Percentiles rank a stretch among this genome's conserved stretches.
phyloP scores from a whole-genome alignment of 2,888 invertebrate species.

The Scaptomyza flava region DNA sequence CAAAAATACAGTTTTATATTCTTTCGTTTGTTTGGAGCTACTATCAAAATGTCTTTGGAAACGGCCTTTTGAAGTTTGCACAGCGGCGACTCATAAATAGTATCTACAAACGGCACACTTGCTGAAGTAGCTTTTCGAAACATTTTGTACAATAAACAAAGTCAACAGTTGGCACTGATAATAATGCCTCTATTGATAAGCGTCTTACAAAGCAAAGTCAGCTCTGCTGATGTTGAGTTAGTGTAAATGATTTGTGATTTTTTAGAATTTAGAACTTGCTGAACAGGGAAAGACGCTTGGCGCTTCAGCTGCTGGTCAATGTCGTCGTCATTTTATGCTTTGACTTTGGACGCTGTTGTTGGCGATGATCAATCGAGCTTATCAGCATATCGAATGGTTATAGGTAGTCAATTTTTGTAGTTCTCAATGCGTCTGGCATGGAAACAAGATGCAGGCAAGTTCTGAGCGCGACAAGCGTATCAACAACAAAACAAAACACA shows the following conservation, averaged over 20 bases:
- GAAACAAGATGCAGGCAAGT: slow-evolving; percentile 40
- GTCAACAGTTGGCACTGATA: slow-evolving; percentile 59
- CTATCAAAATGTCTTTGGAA: slow-evolving; percentile 22
- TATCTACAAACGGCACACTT: slow-evolving; percentile 10
- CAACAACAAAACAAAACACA: slow-evolving; percentile 19
- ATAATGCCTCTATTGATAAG: slow-evolving; percentile 46
- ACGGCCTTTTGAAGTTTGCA: slow-evolving; percentile 10
- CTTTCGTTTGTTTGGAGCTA: background rate
- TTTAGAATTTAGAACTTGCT: background rate
- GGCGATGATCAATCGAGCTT: slow-evolving; percentile 51
- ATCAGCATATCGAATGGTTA: slow-evolving; percentile 34
- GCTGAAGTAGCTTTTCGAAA: slow-evolving; percentile 45
- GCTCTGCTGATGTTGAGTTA: background rate
- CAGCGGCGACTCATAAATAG: slow-evolving; percentile 30
- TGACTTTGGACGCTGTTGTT: background rate
- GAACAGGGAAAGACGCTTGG: slow-evolving; percentile 6
- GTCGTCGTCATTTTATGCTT: slow-evolving; percentile 3
- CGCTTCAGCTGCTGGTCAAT: slow-evolving; percentile 24
- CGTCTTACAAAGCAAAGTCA: slow-evolving; percentile 17
- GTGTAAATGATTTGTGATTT: background rate
- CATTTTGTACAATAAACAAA: slow-evolving; percentile 60
- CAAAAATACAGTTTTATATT: background rate
- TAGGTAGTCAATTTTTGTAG: slow-evolving; percentile 19
- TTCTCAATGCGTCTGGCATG: slow-evolving; percentile 37
- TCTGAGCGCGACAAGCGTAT: slow-evolving; percentile 41